Evolutionary conservation across 2,113 vertebrate genomes (phyloP), one percentile per base, ranked within the genome.

Genomic region (Datnioides undecimradiatus): DNA sequence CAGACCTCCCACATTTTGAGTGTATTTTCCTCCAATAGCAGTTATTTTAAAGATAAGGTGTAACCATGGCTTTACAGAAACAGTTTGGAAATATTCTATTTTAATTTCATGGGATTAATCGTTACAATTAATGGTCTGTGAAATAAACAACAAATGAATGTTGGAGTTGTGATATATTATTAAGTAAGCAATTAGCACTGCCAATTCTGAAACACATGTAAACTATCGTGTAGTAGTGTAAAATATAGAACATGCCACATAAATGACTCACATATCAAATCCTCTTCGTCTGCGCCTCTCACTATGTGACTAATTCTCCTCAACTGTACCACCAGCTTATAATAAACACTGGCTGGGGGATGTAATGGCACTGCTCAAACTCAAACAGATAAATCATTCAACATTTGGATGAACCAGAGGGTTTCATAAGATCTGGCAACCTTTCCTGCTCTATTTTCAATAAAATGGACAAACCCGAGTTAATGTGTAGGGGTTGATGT

Each of bases 341-440:
- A 23, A 23, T 49, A 23, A 49, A 49, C 11, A 6, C 48, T 23
- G 10, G 48, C 48, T 49, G 48, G n/a, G 12, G 48, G 11, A 4
- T 59, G 21, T 59, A 13, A 34, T n/a, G 21, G 19, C 55, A 58
- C 21, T 23, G 33, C 16, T 45, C 40, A 29, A 21, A 51, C 21
- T 23, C 5, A 0, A 49, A 55, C 9, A 69, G 34, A 41, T 48
- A 14, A 17, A 43, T 13, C 16, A 13, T 25, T 67, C 31, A 16
- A 36, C 13, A 51, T 14, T 27, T 38, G n/a, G n/a, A 51, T 67
- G 31, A 66, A 9, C 12, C 7, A 8, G 13, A 51, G 51, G 23
- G 10, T 51, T 51, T 67, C 46, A 51, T 10, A 23, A 51, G 66
- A 69, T 54, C 51, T 70, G n/a, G 38, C 16, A 55, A 29, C 5